These are phyloP conservation scores for Diacarnus erythraeanus DNA, from an alignment of 37 sponge, comb jelly and placozoan species.

Conservation along the genomic window DNA sequence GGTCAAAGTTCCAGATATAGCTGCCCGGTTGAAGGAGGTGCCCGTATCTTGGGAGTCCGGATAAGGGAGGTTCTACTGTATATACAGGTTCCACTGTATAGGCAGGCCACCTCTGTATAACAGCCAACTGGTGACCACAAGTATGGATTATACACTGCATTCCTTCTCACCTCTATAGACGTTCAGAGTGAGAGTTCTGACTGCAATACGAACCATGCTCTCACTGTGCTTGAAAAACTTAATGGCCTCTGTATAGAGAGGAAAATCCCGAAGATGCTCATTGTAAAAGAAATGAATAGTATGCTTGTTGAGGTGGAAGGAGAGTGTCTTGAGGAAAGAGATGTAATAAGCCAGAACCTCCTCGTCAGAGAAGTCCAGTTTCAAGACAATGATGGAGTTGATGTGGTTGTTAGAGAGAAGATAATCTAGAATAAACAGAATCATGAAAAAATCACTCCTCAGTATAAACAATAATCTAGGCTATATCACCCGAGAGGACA, in stretches of 20 bases:
- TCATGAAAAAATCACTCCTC: too few species aligned
- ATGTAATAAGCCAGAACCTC: conserved; percentile 99
- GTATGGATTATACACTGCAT: too few species aligned
- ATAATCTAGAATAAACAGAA: conserved; percentile 76
- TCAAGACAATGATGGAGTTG: conserved; percentile 93
- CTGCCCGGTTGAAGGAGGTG: too few species aligned
- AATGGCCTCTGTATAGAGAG: conserved; percentile 98
- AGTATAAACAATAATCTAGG: too few species aligned
- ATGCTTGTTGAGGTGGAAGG: conserved; percentile 92
- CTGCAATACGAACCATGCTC: conserved; percentile 99
- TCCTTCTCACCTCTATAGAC: conserved; percentile 78
- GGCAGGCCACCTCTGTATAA: too few species aligned
- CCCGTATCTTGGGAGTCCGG: too few species aligned
- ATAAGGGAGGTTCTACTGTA: too few species aligned
- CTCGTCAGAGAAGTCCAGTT: conserved; percentile 96
- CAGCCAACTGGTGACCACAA: neutral
- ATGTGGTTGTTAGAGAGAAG: conserved; percentile 98
- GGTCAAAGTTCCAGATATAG: too few species aligned
- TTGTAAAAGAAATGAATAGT: conserved; percentile 99
- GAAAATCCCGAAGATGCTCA: conserved; percentile 98
- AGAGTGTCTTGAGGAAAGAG: conserved; percentile 98
- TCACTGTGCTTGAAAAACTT: conserved; percentile 97
- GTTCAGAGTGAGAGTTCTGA: conserved; percentile 95
- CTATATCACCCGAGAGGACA: too few species aligned
- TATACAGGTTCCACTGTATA: too few species aligned